Evolutionary conservation across 2,113 vertebrate genomes (phyloP), one percentile per base, ranked within the genome.

Genomic region (Pachypanchax playfairii): DNA sequence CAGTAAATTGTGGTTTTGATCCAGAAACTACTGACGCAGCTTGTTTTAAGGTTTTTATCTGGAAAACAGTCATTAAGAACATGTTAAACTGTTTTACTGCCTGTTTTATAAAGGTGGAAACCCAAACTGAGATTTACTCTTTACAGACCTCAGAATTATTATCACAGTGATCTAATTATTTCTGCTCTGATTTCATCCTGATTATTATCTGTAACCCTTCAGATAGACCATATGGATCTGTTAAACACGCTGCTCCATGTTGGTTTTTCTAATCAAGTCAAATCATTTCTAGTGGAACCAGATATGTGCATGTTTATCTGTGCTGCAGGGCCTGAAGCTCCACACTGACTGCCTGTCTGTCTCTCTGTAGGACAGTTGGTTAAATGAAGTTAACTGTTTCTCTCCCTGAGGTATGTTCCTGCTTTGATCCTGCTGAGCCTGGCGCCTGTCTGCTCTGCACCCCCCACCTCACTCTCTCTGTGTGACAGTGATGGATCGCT

Each of bases 351-450:
- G 38, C 58, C 65, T 77, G 53, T 55, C 64, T 82, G 73, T 75
- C 76, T 49, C 62, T 77, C 77, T 82, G 49, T 55, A 54, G 84
- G 77, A 84, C 86, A 86, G 83, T 83, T 86, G 87, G 77, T 85
- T 83, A 85, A 85, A 83, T 77, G 61, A 60, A 88, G 76, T 88
- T 86, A 85, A 87, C 82, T 49, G 79, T 89, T 86, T 84, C 79
- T 83, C 55, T 86, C 72, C 84, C 87, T 7, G 80, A 87, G 85
- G 85, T 88, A 83, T 76, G 82, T 84, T 75, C 64, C 73, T 76
- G 51, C 87, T 88, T 88, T 90, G 88, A 90, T 89, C 84, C 77
- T 81, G 84, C 82, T 84, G 87, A 26, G 83, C 79, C 88, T 90
- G 88, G 88, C 88, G 87, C 88, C 88, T 88, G 84, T 88, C 86